Percentiles rank a stretch among this genome's conserved stretches.
Conservation (phyloP, 2,888 invertebrate species). For the Aphodius granarius region DNA sequence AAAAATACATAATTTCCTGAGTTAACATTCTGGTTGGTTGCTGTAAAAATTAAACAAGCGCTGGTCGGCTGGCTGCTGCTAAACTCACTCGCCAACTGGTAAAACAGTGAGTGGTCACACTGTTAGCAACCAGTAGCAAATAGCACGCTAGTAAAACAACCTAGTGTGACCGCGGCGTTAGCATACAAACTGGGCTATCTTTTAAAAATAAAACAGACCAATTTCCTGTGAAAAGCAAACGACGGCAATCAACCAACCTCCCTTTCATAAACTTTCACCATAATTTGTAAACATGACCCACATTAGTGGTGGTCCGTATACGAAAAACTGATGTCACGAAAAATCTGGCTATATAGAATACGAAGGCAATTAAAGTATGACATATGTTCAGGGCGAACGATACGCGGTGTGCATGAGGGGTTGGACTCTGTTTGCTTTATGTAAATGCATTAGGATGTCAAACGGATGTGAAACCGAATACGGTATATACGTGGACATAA, state of each 20-base stretch:
- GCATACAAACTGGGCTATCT: not conserved
- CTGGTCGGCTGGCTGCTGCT: too few species aligned
- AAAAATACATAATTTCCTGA: too few species aligned
- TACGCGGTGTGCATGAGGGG: slow-evolving; percentile 9
- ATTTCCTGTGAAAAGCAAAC: not conserved
- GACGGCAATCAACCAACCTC: not conserved
- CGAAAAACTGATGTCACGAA: not conserved
- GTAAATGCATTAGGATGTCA: slow-evolving; percentile 47
- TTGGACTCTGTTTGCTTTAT: slow-evolving; percentile 38
- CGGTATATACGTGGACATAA: slow-evolving; percentile 14
- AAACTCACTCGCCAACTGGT: too few species aligned
- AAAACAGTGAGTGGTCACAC: too few species aligned
- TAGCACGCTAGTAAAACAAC: too few species aligned
- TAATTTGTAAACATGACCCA: not conserved
- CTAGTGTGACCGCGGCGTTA: too few species aligned
- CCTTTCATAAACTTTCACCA: not conserved
- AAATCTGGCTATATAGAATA: not conserved
- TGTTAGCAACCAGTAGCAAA: too few species aligned
- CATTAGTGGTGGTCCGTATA: not conserved
- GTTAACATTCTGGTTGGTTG: too few species aligned
- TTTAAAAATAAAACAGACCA: not conserved
- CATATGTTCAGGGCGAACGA: not conserved
- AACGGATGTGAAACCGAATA: slow-evolving; percentile 41
- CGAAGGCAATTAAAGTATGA: not conserved
- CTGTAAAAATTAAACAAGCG: too few species aligned